Evolutionary conservation across 2,888 invertebrate species (phyloP).

Genomic region (Caenorhabditis sp.): DNA sequence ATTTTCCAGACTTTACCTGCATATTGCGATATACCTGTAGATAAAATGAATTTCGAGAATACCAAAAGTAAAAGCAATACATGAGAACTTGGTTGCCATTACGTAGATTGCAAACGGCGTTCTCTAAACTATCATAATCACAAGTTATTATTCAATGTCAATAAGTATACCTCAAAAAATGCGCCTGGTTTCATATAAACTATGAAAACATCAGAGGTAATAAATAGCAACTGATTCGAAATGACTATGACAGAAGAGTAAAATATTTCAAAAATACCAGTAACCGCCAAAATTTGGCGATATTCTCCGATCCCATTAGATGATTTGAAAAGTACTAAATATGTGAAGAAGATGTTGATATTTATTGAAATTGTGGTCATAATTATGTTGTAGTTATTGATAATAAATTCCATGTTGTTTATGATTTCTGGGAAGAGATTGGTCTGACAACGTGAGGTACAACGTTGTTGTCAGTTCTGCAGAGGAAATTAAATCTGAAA

Average conservation of each 20-base stretch:
- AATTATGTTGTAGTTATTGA: neutral
- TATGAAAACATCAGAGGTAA: neutral
- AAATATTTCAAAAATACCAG: slow-evolving; percentile 3
- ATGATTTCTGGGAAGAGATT: no score
- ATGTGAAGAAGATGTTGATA: neutral
- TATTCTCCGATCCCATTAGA: neutral
- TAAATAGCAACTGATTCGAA: neutral
- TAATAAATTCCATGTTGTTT: neutral
- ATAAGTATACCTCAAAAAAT: neutral
- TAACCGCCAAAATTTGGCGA: neutral
- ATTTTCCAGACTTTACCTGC: neutral
- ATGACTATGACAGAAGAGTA: neutral
- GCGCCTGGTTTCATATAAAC: neutral
- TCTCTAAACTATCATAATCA: neutral
- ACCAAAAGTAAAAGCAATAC: neutral
- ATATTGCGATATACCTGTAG: neutral
- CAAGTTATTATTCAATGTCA: neutral
- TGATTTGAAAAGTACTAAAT: neutral
- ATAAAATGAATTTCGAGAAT: slow-evolving; percentile 4
- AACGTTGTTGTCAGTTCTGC: no score
- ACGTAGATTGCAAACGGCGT: neutral
- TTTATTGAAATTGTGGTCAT: neutral
- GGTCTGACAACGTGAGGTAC: no score
- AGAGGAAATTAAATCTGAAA: no score
- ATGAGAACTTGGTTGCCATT: neutral